phyloP scores from a whole-genome alignment of 1,140 invertebrate genomes.

The Drosophila baimaii region DNA sequence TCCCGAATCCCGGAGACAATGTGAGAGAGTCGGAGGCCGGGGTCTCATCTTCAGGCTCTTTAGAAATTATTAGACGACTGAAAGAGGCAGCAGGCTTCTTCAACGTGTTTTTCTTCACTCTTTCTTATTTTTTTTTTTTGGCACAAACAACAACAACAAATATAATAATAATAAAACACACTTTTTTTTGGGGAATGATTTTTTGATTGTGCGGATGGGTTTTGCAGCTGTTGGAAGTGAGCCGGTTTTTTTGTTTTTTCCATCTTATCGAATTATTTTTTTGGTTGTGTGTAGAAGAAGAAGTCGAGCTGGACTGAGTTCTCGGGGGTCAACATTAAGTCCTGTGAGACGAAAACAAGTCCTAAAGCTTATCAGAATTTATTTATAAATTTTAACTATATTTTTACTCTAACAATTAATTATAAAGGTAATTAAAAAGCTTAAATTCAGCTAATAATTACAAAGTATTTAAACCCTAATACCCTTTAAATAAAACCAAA shows the following conservation, averaged over 20 bases:
- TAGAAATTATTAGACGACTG: constrained; percentile 65
- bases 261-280: constrained; percentile 23
- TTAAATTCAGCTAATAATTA: too few species aligned
- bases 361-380: not conserved
- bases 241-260: constrained; percentile 57
- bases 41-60: constrained; percentile 44
- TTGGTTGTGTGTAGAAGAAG: constrained; percentile 8
- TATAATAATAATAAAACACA: constrained; percentile 29
- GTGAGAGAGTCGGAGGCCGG: constrained; percentile 14
- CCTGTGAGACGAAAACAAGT: not conserved
- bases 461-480: too few species aligned
- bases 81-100: constrained; percentile 6
- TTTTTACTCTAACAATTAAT: too few species aligned
- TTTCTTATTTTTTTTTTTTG: constrained; percentile 36
- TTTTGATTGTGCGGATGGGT: constrained; percentile 43
- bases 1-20: constrained; percentile 44
- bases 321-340: constrained; percentile 13
- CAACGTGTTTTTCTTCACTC: constrained; percentile 16
- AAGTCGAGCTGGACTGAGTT: constrained; percentile 12
- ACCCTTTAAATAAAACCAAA: not conserved
- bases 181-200: constrained; percentile 41
- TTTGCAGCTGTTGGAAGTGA: constrained; percentile 69
- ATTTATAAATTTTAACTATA: constrained; percentile 3
- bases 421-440: too few species aligned
- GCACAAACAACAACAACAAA: constrained; percentile 12